A percentile compares a stretch with the other conserved stretches of the same genome.
Conservation (phyloP, 2,888 invertebrate species). For the Scrobipalpa costella region DNA sequence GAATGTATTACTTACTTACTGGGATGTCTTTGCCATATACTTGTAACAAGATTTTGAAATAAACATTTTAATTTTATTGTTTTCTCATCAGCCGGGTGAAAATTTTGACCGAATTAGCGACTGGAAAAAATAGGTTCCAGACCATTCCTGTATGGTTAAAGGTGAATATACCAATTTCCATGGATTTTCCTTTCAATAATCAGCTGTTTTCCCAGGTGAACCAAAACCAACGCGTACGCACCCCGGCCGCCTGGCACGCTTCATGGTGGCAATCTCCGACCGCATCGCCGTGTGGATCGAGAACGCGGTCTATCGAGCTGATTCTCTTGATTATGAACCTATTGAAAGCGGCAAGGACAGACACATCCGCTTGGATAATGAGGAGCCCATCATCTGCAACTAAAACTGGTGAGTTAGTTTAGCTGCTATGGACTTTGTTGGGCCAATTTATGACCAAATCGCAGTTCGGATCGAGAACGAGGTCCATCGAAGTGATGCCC, state of each 20-base stretch:
- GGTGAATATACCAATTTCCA: neutral
- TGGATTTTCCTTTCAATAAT: neutral
- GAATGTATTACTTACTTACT: no score
- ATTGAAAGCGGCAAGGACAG: constrained; percentile 50
- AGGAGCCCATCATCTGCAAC: constrained; percentile 55
- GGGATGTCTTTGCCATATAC: no score
- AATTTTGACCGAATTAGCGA: no score
- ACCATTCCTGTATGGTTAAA: no score
- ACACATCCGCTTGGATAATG: constrained; percentile 67
- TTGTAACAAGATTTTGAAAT: no score
- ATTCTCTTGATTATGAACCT: constrained; percentile 53
- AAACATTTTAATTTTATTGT: no score
- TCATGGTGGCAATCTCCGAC: constrained; percentile 78
- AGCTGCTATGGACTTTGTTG: no score
- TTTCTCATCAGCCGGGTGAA: no score
- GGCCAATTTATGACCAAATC: constrained; percentile 74
- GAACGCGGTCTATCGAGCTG: constrained; percentile 72
- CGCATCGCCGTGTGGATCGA: constrained; percentile 78
- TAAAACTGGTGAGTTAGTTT: neutral
- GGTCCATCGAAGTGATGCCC: constrained; percentile 69
- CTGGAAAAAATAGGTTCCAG: no score
- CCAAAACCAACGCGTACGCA: constrained; percentile 71
- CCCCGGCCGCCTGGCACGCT: constrained; percentile 69
- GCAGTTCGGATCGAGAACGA: constrained; percentile 78
- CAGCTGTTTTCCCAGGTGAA: no score